Conservation (phyloP, 2,888 invertebrate species). For the Galeopsomyia nigrocyanea region DNA sequence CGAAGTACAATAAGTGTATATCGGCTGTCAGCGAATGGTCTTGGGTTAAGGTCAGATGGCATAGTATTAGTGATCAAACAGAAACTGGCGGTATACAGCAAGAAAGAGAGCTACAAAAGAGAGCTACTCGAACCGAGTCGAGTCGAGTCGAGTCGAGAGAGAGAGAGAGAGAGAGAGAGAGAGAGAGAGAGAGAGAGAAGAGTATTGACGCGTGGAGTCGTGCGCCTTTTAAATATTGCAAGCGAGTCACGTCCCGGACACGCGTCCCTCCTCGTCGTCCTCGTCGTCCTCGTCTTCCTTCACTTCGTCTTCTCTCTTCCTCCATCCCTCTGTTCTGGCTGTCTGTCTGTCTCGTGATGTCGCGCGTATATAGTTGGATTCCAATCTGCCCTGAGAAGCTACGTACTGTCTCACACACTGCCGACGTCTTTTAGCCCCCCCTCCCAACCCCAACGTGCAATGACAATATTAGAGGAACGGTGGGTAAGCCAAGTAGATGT, state of each 20-base stretch:
- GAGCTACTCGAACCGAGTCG: conserved; percentile 5
- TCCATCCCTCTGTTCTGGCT: conserved; percentile 34
- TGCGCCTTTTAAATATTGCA: conserved; percentile 67
- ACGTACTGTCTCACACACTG: neutral
- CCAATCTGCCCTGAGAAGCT: conserved; percentile 17
- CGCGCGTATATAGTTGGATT: conserved; percentile 1
- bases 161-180: conserved; percentile 14
- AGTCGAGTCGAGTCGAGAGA: too few relatives aligned
- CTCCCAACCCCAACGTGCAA: too few relatives aligned
- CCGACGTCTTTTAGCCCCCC: neutral
- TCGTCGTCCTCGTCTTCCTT: conserved; percentile 42
- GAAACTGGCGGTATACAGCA: conserved; percentile 9
- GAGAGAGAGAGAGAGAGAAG: conserved; percentile 44
- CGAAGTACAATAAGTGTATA: neutral
- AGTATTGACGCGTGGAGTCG: conserved; percentile 65
- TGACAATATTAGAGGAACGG: conserved; percentile 2
- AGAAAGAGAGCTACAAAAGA: too few relatives aligned
- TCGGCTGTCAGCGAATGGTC: conserved; percentile 51
- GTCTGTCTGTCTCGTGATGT: conserved; percentile 41
- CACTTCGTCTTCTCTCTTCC: conserved; percentile 38
- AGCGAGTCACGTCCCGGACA: conserved; percentile 66
- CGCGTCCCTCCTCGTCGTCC: conserved; percentile 37
- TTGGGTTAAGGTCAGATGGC: conserved; percentile 61
- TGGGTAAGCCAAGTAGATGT: too few relatives aligned
- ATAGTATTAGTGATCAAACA: conserved; percentile 12